Evolutionary conservation across 2,888 invertebrate genomes (phyloP).

Genomic region (Electrophaes corylata): DNA sequence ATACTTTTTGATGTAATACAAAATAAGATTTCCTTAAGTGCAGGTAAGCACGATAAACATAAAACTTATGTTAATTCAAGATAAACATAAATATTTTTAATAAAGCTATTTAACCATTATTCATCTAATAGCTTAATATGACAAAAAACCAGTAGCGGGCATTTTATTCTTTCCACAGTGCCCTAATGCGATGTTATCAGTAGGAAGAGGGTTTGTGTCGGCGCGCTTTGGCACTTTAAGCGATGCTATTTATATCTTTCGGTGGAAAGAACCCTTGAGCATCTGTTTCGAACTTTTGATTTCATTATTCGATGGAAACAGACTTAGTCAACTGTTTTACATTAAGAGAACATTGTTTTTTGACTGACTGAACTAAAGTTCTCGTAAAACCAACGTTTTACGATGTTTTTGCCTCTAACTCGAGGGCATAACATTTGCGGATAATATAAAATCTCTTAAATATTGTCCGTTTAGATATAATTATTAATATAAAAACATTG

Average conservation of each 20-base stretch:
- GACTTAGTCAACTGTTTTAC: neutral
- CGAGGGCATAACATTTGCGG: too few relatives aligned
- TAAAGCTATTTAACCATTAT: constrained; percentile 17
- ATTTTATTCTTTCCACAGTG: constrained; percentile 63
- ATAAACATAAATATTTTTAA: neutral
- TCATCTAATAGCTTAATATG: constrained; percentile 51
- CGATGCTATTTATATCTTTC: constrained; percentile 76
- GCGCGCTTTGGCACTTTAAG: constrained; percentile 80
- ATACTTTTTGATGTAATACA: too few relatives aligned
- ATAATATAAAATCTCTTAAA: too few relatives aligned
- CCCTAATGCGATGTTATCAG: constrained; percentile 81
- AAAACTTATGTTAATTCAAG: neutral
- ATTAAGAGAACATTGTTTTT: neutral
- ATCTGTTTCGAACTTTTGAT: constrained; percentile 54
- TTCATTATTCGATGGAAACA: constrained; percentile 23
- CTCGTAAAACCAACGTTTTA: too few relatives aligned
- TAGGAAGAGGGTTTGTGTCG: constrained; percentile 70
- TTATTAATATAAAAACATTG: too few relatives aligned
- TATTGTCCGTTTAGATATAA: too few relatives aligned
- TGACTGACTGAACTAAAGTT: neutral
- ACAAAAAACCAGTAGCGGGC: constrained; percentile 77
- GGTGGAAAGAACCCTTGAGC: constrained; percentile 58
- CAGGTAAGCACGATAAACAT: too few relatives aligned
- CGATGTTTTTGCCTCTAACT: too few relatives aligned
- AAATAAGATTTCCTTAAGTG: too few relatives aligned